Percentiles rank a stretch among this genome's conserved stretches.
Conservation (phyloP, 23 tunicate species). For the Diplosoma virens region DNA sequence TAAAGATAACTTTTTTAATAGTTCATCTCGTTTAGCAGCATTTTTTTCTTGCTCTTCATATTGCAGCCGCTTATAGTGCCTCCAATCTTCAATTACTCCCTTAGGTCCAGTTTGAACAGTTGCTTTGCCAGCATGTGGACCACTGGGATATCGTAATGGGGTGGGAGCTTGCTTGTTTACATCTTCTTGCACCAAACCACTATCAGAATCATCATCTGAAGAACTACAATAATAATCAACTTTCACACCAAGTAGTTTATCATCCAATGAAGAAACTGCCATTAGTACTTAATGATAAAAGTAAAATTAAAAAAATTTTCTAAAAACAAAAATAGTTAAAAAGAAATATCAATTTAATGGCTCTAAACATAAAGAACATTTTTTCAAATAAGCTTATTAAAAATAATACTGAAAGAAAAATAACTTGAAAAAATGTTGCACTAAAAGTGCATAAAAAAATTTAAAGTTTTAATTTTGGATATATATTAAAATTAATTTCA, state of each 20-base stretch:
- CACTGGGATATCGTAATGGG: not conserved
- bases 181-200: constrained; percentile 35
- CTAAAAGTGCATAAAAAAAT: no score
- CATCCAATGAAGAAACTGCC: constrained; percentile 75
- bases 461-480: no score
- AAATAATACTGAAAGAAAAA: no score
- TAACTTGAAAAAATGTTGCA: no score
- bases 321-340: no score
- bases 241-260: constrained; percentile 86
- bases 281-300: constrained; percentile 9
- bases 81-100: constrained; percentile 96
- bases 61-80: constrained; percentile 49
- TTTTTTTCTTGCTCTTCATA: constrained; percentile 55
- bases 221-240: constrained; percentile 87
- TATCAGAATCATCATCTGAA: constrained; percentile 66
- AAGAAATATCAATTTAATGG: no score
- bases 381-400: no score
- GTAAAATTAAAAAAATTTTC: no score
- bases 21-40: constrained; percentile 44
- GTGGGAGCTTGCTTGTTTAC: constrained; percentile 25
- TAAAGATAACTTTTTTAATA: constrained; percentile 52
- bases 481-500: no score
- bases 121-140: constrained; percentile 19
- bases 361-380: no score
- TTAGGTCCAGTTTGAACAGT: constrained; percentile 79